Base-by-base conservation (phyloP, 2,113 vertebrate genomes). In the Galbula dea region DNA sequence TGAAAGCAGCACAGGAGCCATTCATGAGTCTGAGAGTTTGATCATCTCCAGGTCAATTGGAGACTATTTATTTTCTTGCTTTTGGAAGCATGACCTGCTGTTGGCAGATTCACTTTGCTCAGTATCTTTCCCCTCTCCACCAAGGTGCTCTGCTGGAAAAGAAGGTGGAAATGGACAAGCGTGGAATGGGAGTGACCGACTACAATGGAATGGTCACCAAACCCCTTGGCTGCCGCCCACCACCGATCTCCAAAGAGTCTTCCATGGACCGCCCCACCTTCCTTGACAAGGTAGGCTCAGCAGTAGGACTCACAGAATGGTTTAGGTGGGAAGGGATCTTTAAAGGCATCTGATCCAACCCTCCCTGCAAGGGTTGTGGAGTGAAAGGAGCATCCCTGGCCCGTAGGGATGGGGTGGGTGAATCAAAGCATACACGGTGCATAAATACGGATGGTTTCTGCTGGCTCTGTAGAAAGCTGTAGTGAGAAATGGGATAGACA, bases 111-210 rank as follows among this genome's bases (percentile, higher is more conserved):
- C 12, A 2, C 51, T 78, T 79, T 18, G 46, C 37, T 36, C 32
- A 58, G 16, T 11, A 2, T 75, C 45, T 94, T 90, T 58, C 29
- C 67, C 11, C 67, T 80, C 49, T 91, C 66, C 80, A 13, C 86
- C 49, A 93, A 99, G 99, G 98, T 69, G 98, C 99, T 97, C 98
- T 99, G 96, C 98, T 99, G 98, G 99, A 99, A 98, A 99, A 99
- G 98, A 99, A 99, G 98, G 98, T 98, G 78, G 99, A 99, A 97
- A 97, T 99, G 98, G 99, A 99, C 98, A 99, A 99, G 97, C 98
- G 99, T 96, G 98, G 98, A 96, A 98, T 99, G 98, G 98, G 98
- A 97, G 98, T 99, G 97, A 98, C 98, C 30, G 99, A 99, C 97
- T 99, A 99, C 92, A 99, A 98, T 94, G 98, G 99, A 92, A 98